Conservation (phyloP, 1,140 invertebrate genomes). For the Episyrphus balteatus region DNA sequence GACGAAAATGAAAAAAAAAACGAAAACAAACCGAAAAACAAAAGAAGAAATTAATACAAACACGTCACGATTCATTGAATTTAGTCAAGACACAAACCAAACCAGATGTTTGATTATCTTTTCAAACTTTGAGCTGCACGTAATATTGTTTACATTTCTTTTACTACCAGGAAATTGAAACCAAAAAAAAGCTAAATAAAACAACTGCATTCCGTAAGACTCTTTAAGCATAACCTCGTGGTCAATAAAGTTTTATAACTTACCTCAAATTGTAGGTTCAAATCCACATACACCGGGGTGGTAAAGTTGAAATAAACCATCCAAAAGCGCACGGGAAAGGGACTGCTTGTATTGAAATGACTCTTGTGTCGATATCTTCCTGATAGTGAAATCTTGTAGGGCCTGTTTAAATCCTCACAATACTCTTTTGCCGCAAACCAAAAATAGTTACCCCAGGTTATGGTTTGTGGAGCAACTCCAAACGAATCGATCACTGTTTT, state of each 20-base stretch:
- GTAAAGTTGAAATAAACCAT: conserved; percentile 9
- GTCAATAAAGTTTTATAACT: background rate
- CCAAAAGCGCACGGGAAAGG: conserved; percentile 5
- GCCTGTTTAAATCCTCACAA: conserved; percentile 9
- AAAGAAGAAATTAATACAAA: too few relatives aligned
- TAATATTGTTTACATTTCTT: background rate
- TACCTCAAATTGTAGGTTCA: conserved; percentile 11
- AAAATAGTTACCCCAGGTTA: conserved; percentile 11
- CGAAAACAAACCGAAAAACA: too few relatives aligned
- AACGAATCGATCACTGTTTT: conserved; percentile 9
- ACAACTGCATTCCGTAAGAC: too few relatives aligned
- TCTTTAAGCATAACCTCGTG: too few relatives aligned
- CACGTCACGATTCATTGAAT: too few relatives aligned
- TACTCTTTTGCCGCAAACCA: conserved; percentile 8
- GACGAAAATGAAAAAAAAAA: too few relatives aligned
- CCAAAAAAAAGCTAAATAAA: background rate
- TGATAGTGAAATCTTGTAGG: conserved; percentile 7
- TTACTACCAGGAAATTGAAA: background rate
- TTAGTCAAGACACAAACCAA: too few relatives aligned
- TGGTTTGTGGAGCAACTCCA: conserved; percentile 5
- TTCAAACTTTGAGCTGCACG: too few relatives aligned
- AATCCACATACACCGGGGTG: conserved; percentile 8
- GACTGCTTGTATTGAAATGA: conserved; percentile 8
- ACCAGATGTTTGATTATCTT: too few relatives aligned
- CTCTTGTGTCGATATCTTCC: background rate